Percentiles rank a stretch among this genome's conserved stretches.
phyloP scores from a whole-genome alignment of 30 jellyfish, hydroid and myxozoan genomes.

The Morbakka virulenta region DNA sequence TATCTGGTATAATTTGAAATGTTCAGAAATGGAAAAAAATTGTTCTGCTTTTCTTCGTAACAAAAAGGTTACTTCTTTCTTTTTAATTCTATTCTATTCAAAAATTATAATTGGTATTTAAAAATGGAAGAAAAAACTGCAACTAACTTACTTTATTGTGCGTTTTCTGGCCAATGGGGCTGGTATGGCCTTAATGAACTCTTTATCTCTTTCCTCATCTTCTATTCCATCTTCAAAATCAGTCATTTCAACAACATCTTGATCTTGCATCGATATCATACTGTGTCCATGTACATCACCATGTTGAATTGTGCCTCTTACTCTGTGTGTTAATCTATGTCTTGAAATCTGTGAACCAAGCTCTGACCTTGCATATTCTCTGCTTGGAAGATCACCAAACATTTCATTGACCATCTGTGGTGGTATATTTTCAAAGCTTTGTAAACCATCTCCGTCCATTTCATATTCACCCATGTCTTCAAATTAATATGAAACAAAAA shows the following conservation, averaged over 20 bases:
- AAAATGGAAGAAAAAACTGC: too few relatives aligned
- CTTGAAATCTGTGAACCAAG: not conserved
- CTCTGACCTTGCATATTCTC: not conserved
- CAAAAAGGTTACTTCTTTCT: too few relatives aligned
- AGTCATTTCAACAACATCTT: not conserved
- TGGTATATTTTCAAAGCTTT: not conserved
- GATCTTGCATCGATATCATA: not conserved
- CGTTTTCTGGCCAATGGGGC: conserved; percentile 78
- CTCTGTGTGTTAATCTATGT: not conserved
- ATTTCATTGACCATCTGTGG: not conserved
- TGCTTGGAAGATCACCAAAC: conserved; percentile 64
- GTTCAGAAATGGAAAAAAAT: too few relatives aligned
- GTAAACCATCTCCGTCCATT: not conserved
- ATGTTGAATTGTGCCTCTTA: not conserved
- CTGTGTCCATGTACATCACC: not conserved
- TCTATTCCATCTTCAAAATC: conserved; percentile 36
- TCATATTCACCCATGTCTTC: too few relatives aligned
- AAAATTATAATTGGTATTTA: too few relatives aligned
- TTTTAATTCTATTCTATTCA: too few relatives aligned
- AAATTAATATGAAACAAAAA: too few relatives aligned
- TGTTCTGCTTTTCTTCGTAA: too few relatives aligned
- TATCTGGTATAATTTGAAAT: too few relatives aligned
- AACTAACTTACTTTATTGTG: conserved; percentile 74
- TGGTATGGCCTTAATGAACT: conserved; percentile 54
- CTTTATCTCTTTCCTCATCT: conserved; percentile 53